These are phyloP conservation scores for Sebastes fasciatus DNA, from an alignment of 2,113 vertebrate genomes.

Conservation along the genomic window DNA sequence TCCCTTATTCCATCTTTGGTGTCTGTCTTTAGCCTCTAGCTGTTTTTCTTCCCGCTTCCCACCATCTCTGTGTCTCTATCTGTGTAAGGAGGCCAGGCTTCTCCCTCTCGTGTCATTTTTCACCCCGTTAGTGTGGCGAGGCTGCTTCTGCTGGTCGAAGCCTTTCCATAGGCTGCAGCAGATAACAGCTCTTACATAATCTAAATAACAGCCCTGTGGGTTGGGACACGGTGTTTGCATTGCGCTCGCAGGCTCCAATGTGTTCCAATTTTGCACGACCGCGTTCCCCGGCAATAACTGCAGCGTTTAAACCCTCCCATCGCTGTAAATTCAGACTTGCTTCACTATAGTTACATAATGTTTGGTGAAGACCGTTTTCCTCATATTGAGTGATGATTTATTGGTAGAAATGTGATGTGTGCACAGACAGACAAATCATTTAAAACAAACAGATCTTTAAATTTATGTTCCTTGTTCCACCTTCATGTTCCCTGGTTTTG, in stretches of 20 bases:
- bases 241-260: conserved; percentile 41
- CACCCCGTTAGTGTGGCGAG: conserved; percentile 54
- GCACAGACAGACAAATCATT: background rate
- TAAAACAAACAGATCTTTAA: conserved; percentile 3
- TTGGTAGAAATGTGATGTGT: background rate
- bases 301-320: conserved; percentile 41
- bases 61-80: conserved; percentile 40
- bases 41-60: conserved; percentile 1
- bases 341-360: conserved; percentile 25
- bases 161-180: conserved; percentile 66
- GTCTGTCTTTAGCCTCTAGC: conserved; percentile 23
- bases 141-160: conserved; percentile 47
- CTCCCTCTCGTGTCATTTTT: conserved; percentile 64
- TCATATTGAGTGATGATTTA: background rate
- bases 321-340: conserved; percentile 11
- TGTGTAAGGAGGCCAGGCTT: conserved; percentile 75
- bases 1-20: conserved; percentile 36
- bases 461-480: background rate
- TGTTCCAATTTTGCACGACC: conserved; percentile 67
- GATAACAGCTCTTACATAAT: conserved; percentile 76
- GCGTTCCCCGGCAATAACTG: conserved; percentile 48
- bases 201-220: conserved; percentile 69
- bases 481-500: background rate
- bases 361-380: conserved; percentile 5
- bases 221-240: conserved; percentile 61